Percentiles rank a stretch among this genome's conserved stretches.
phyloP scores from a whole-genome alignment of 2,113 vertebrate genomes.

The Brachypteracias leptosomus region DNA sequence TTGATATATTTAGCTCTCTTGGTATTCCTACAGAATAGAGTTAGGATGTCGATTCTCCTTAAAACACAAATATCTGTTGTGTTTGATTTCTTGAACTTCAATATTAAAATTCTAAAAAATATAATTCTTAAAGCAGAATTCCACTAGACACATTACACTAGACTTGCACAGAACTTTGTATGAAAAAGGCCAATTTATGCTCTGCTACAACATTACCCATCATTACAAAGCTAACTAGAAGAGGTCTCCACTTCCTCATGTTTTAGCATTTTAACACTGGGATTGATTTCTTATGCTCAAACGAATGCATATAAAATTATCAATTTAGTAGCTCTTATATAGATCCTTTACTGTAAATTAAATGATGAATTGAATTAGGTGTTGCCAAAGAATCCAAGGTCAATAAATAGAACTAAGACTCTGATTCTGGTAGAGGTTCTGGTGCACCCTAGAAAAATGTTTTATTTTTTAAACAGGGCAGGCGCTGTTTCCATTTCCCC shows the following conservation, averaged over 20 bases:
- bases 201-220: neutral
- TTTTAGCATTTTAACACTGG: neutral
- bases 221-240: neutral
- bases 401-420: neutral
- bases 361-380: neutral
- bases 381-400: neutral
- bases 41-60: neutral
- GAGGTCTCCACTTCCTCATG: too few species aligned
- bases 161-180: neutral
- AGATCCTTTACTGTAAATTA: neutral
- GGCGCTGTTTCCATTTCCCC: neutral
- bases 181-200: neutral
- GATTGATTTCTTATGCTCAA: neutral
- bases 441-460: neutral
- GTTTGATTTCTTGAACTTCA: neutral
- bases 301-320: neutral
- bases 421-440: neutral
- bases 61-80: neutral
- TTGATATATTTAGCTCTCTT: neutral
- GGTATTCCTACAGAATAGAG: neutral
- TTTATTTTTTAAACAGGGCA: neutral
- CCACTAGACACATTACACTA: neutral
- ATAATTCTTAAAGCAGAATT: neutral
- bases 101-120: neutral
- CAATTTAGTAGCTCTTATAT: neutral